Evolutionary conservation across 2,113 vertebrate species (phyloP).

Genomic region (Podilymbus podiceps): DNA sequence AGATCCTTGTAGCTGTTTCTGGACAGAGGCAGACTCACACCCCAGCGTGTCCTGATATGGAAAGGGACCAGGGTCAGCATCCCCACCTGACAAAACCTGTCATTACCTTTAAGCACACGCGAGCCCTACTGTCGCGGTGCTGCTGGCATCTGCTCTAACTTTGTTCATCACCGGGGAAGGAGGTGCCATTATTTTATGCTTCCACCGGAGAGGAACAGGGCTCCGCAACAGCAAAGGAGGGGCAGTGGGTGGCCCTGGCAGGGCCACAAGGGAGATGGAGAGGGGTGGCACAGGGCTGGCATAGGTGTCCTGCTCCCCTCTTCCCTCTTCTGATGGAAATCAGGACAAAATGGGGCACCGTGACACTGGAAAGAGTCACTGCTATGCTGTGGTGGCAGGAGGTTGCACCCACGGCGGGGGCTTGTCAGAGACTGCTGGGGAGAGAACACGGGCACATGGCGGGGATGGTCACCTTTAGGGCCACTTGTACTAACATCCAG

Average conservation of each 20-base stretch:
- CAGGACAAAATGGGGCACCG: background rate
- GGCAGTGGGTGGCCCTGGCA: background rate
- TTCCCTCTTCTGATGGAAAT: background rate
- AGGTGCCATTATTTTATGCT: background rate
- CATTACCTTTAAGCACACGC: background rate
- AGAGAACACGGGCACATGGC: accelerated
- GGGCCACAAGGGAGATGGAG: background rate
- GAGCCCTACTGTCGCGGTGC: accelerated
- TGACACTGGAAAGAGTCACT: background rate
- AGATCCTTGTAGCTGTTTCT: background rate
- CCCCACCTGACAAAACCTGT: background rate
- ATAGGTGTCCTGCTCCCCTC: background rate
- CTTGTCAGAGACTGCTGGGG: background rate
- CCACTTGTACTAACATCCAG: background rate
- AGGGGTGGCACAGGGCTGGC: too few species aligned
- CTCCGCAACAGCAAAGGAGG: accelerated
- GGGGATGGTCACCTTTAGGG: background rate
- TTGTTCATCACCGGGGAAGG: accelerated
- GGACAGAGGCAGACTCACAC: background rate
- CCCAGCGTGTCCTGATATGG: background rate
- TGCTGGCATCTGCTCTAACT: accelerated
- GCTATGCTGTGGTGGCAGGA: background rate
- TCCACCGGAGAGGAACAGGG: background rate
- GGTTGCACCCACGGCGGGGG: accelerated
- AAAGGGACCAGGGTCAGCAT: background rate